Percentiles rank a stretch among this genome's conserved stretches.
phyloP scores from a whole-genome alignment of 2,888 invertebrate species.

The Epinotia brunnichana region DNA sequence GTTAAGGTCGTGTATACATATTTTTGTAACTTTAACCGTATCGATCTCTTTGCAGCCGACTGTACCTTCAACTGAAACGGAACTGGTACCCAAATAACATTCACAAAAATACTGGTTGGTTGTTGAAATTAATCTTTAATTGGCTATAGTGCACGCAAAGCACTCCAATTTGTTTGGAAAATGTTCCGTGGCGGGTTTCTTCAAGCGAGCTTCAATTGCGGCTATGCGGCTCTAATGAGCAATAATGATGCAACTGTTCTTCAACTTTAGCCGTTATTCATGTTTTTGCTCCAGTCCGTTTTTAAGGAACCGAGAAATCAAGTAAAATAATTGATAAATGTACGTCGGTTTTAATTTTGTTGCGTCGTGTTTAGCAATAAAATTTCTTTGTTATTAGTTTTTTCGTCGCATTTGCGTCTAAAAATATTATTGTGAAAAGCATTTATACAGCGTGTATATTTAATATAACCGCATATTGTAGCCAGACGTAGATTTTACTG shows the following conservation, averaged over 20 bases:
- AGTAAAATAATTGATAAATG: background rate
- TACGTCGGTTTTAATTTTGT: background rate
- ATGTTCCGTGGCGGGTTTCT: conserved; percentile 62
- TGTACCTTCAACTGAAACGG: no score
- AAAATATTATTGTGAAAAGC: no score
- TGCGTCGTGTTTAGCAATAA: no score
- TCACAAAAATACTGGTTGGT: background rate
- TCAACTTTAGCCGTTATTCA: conserved; percentile 56
- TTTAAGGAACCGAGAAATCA: conserved; percentile 7
- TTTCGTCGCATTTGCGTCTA: no score
- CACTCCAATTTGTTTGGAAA: conserved; percentile 70
- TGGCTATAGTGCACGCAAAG: conserved; percentile 48
- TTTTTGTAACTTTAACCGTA: no score
- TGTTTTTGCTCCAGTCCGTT: conserved; percentile 55
- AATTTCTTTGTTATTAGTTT: no score
- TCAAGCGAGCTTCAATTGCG: conserved; percentile 76
- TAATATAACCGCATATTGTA: no score
- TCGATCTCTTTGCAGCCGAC: no score
- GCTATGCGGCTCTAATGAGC: conserved; percentile 77
- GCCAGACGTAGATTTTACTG: no score
- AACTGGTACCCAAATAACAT: no score
- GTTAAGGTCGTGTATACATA: no score
- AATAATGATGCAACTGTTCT: conserved; percentile 74
- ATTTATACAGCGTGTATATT: no score
- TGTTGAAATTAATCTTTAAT: conserved; percentile 20